phyloP scores from a whole-genome alignment of 2,797 vertebrate genomes.

The Tokudaia muenninki region DNA sequence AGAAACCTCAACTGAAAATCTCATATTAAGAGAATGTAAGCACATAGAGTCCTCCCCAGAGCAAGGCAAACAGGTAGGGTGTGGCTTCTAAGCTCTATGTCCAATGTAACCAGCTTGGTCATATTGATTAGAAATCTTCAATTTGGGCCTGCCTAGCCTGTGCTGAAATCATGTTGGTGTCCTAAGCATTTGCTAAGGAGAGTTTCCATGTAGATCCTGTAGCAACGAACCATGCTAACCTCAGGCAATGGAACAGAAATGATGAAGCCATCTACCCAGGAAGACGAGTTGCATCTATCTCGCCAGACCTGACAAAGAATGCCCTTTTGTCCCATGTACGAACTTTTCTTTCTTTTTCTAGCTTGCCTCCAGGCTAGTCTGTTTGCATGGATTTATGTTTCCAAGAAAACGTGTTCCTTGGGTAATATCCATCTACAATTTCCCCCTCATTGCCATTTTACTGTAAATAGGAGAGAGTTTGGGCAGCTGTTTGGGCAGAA shows the following conservation, averaged over 20 bases:
- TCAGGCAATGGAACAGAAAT: background rate
- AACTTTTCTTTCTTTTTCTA: slow-evolving; percentile 63
- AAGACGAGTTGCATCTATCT: background rate
- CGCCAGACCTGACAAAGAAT: slow-evolving; percentile 29
- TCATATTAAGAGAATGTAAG: background rate
- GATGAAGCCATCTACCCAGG: background rate
- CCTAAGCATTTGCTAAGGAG: background rate
- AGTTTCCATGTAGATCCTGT: background rate
- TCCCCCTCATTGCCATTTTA: slow-evolving; percentile 58
- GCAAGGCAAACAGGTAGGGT: background rate
- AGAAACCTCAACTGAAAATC: background rate
- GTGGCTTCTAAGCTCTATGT: background rate
- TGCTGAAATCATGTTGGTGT: background rate
- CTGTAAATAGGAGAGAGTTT: slow-evolving; percentile 64
- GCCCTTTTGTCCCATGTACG: background rate
- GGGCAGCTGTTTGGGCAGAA: slow-evolving; percentile 69
- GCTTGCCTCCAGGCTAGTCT: slow-evolving; percentile 54
- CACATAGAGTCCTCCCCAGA: background rate
- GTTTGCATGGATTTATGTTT: slow-evolving; percentile 64
- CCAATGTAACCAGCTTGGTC: background rate
- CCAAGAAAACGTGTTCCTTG: slow-evolving; percentile 62
- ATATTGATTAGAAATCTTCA: background rate
- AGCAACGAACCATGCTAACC: background rate
- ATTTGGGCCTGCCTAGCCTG: background rate
- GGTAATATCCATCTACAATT: slow-evolving; percentile 64